phyloP scores from a whole-genome alignment of 2,888 invertebrate species.

The Teleogryllus oceanicus region DNA sequence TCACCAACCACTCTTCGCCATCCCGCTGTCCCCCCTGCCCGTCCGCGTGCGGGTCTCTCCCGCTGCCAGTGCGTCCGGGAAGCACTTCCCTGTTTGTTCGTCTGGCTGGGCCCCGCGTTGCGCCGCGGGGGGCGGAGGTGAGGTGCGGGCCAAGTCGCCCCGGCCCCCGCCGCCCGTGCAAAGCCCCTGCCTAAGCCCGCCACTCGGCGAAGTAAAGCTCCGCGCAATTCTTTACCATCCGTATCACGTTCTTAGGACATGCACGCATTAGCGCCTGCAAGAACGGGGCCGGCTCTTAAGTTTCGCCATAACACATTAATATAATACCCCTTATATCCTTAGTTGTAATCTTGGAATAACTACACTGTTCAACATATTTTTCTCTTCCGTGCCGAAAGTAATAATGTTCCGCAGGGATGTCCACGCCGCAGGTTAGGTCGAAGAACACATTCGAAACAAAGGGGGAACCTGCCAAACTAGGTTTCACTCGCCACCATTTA shows the following conservation, averaged over 20 bases:
- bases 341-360: constrained; percentile 4
- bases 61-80: too few species aligned
- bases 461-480: too few species aligned
- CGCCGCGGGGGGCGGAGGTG: neutral
- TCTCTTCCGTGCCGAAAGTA: constrained; percentile 6
- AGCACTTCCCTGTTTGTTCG: too few species aligned
- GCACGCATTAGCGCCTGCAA: neutral
- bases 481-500: too few species aligned
- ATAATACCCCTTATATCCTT: constrained; percentile 1
- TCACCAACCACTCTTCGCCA: too few species aligned
- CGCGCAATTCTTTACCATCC: constrained; percentile 8
- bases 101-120: too few species aligned
- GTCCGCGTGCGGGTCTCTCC: too few species aligned
- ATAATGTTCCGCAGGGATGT: neutral
- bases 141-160: too few species aligned
- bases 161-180: neutral
- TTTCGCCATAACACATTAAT: constrained; percentile 18
- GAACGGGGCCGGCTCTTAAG: neutral
- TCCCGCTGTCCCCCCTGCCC: too few species aligned
- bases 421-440: too few species aligned
- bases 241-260: constrained; percentile 4
- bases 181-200: neutral
- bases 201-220: constrained; percentile 1
- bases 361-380: constrained; percentile 1
- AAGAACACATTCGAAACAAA: too few species aligned